Base-by-base conservation (phyloP, 2,888 invertebrate species). In the Lingula anatina region DNA sequence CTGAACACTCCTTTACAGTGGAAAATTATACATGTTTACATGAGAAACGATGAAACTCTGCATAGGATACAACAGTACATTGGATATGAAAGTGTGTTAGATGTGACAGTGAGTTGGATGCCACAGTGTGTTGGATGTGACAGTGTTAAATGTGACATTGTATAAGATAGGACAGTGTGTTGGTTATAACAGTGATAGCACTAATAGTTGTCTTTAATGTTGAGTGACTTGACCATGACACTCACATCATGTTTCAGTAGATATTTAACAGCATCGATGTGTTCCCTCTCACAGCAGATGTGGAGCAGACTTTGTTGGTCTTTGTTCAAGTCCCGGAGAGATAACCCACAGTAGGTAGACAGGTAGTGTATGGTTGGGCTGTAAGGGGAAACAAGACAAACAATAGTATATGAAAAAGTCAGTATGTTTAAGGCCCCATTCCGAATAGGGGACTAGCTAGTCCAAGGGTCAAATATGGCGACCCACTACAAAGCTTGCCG, bases 221-320 rank as follows among this genome's bases (percentile, higher is more conserved):
- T 9, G 9, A 7, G 7, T 18, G 9, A 7, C 20, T 18, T 7
- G 7, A 9, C 27, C 23, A n/a, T 36, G 23, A 28, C 24, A 46
- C 57, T 53, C 62, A 68, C 70, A 50, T 61, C 62, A 51, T 70
- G 65, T 43, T 54, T 58, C 20, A 66, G 46, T 3, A 71, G 59
- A 51, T 66, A 73, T 44, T 60, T 60, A 46, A 72, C 62, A 12
- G 67, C 62, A 23, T 73, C 71, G 12, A 65, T 44, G 55, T 74
- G 70, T 21, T 72, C 75, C 54, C 61, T 61, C 3, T 53, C 47
- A 50, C 66, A 65, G 12, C 57, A 61, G 49, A 67, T 53, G 53
- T 73, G 73, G 15, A 73, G 55, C 7, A 71, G 68, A 12, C 64
- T 59, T 49, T 66, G 63, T 12, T 57, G 46, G 27, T 61, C 59